A percentile compares a stretch with the other conserved stretches of the same genome.
These are phyloP conservation scores for Galerucella nymphaeae DNA, from an alignment of 2,888 invertebrate genomes.

Conservation along the genomic window DNA sequence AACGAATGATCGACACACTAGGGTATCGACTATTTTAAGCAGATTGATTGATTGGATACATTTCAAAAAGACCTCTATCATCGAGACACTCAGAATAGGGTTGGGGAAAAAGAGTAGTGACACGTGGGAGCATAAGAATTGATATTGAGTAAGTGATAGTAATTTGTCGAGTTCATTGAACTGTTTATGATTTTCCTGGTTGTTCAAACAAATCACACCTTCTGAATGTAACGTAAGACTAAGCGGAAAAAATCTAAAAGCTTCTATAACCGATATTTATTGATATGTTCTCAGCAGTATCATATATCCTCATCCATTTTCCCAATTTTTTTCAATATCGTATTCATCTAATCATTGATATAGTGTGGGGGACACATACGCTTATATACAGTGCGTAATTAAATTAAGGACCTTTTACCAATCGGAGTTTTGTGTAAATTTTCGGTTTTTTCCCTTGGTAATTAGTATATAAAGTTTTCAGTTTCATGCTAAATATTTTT, in stretches of 20 bases:
- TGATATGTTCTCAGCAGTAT: conserved; percentile 29
- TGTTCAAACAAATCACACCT: conserved; percentile 29
- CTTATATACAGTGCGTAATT: too few species aligned
- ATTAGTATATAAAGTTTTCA: too few species aligned
- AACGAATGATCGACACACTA: too few species aligned
- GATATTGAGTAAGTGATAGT: too few species aligned
- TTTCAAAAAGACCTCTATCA: too few species aligned
- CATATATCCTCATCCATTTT: conserved; percentile 14
- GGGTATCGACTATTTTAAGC: too few species aligned
- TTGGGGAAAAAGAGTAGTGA: too few species aligned
- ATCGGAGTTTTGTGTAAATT: not conserved
- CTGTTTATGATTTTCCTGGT: not conserved
- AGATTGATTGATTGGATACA: too few species aligned
- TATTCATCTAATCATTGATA: not conserved
- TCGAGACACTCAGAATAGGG: too few species aligned
- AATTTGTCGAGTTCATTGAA: too few species aligned
- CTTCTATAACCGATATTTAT: conserved; percentile 15
- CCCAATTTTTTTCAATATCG: not conserved
- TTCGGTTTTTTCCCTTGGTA: not conserved
- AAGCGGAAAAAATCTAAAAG: conserved; percentile 26
- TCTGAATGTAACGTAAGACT: conserved; percentile 22
- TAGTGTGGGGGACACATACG: not conserved
- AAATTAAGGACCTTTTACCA: too few species aligned
- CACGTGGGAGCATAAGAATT: too few species aligned
- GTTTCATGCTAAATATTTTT: conserved; percentile 31